Evolutionary conservation across 2,797 vertebrate genomes (phyloP), one percentile per base, ranked within the genome.

Genomic region (Alcedo atthis): DNA sequence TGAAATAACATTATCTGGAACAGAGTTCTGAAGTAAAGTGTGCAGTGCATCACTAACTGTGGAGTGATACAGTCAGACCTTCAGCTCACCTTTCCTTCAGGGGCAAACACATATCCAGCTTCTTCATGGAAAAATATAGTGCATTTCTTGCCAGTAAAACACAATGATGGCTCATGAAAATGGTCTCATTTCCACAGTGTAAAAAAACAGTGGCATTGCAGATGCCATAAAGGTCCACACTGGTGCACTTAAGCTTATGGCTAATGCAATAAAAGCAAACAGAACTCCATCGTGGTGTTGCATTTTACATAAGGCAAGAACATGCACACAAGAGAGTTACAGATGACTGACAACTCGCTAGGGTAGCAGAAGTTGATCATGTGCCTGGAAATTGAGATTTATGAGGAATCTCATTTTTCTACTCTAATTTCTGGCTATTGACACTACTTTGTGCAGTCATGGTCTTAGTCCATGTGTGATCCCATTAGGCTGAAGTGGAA

Each of bases 1-100:
- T 89, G 92, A 95, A 94, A 95, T 45, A 93, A 37, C 57, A 64
- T 92, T 94, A 92, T 92, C 93, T 89, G 89, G 69, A 95, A 91
- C 46, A 63, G 69, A 91, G 46, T 79, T 92, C 73, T 85, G 73
- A 91, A 81, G 55, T 40, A 37, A 95, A 85, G 43, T 73, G 73
- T 85, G 85, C 66, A 69, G 14, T 66, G 91, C 89, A 83, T 94
- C 85, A 62, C 40, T 93, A 92, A 85, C 32, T 35, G 51, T 53
- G 40, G 26, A 89, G 57, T 62, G 14, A 71, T 17, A 86, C 21
- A 75, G 76, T 7, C 51, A 94, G 79, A 70, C 81, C 87, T 92
- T 95, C 94, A 83, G 75, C 35, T 95, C 89, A 92, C 86, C 79
- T 95, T 93, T 92, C 76, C 75, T 78, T 8, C 17, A 46, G 76